phyloP scores from a whole-genome alignment of 2,113 vertebrate genomes.

The Herpailurus yagouaroundi region DNA sequence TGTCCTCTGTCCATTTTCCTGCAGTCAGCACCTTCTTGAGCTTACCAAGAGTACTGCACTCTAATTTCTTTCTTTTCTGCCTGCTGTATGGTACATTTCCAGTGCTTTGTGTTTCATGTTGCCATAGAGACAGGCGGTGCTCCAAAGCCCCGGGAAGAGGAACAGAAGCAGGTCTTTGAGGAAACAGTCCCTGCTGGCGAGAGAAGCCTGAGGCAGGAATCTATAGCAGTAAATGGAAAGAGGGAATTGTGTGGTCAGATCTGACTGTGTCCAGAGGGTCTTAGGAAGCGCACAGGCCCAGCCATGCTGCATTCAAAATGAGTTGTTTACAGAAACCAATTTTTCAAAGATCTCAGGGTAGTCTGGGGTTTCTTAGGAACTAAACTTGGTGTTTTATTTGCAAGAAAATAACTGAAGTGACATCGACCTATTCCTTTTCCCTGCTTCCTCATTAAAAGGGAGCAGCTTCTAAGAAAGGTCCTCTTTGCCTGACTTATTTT shows the following conservation, averaged over 20 bases:
- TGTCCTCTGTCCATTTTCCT: not conserved
- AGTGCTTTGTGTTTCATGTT: constrained; percentile 70
- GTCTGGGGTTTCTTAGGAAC: constrained; percentile 31
- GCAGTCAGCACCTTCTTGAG: constrained; percentile 28
- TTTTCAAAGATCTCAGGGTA: constrained; percentile 40
- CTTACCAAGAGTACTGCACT: constrained; percentile 21
- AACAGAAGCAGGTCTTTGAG: constrained; percentile 66
- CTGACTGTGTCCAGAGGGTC: constrained; percentile 30
- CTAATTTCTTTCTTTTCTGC: constrained; percentile 28
- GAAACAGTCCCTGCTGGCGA: constrained; percentile 66
- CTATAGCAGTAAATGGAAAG: constrained; percentile 47
- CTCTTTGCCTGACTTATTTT: constrained; percentile 57
- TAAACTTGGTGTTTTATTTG: constrained; percentile 53
- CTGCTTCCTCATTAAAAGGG: constrained; percentile 65
- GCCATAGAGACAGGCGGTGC: constrained; percentile 76
- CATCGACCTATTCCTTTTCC: constrained; percentile 59
- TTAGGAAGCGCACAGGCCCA: not conserved
- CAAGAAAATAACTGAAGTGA: constrained; percentile 61
- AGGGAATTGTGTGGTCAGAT: constrained; percentile 49
- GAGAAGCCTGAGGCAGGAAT: constrained; percentile 68
- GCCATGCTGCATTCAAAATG: constrained; percentile 36
- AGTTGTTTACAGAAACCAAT: constrained; percentile 61
- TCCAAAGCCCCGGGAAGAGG: constrained; percentile 63
- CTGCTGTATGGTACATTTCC: constrained; percentile 30
- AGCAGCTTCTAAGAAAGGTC: constrained; percentile 47